Base-by-base conservation (phyloP, 2,888 invertebrate genomes). In the Philopedon plagiatum region DNA sequence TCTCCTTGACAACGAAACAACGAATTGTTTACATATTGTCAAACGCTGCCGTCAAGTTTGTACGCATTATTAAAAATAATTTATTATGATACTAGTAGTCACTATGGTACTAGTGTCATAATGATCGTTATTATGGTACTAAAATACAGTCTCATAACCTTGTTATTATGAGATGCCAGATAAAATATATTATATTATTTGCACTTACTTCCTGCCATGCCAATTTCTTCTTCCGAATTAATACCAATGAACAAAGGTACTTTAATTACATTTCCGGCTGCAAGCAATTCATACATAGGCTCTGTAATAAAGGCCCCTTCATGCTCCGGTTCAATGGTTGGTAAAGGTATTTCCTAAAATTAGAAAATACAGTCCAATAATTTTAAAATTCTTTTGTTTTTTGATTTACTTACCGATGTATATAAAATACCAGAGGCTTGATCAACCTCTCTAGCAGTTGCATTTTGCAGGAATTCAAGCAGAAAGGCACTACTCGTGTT, bases 171-270 rank as follows among this genome's bases (percentile, higher is more conserved):
- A n/a, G 18, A 13, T 58, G 21, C 5, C 2, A 7, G 7, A 5
- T 7, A 26, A 5, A 26, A 26, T 26, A 26, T 5, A 26, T 5
- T 26, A 26, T 26, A 7, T 26, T 26, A 5, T 5, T 26, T 5
- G n/a, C 2, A 23, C 11, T 34, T 29, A 70, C 63, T 29, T 63
- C 21, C 51, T 34, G 71, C 64, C 32, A 41, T 54, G 15, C 54
- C 26, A 60, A 71, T 65, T 15, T 65, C 18, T 67, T 79, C 79
- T 51, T 78, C 79, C 1, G 79, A 78, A 39, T 69, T 70, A n/a
- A 78, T 77, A 7, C 79, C 78, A 1, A 79, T 77, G 5, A 78
- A 66, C 0, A 77, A 41, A 7, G 79, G 77, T 15, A 78, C 77
- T 56, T 61, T 73, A 9, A 67, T 65, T 37, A 77, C 68, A 15